These are phyloP conservation scores for Sphyrna mokarran DNA, from an alignment of 2,113 vertebrate species.

Conservation along the genomic window DNA sequence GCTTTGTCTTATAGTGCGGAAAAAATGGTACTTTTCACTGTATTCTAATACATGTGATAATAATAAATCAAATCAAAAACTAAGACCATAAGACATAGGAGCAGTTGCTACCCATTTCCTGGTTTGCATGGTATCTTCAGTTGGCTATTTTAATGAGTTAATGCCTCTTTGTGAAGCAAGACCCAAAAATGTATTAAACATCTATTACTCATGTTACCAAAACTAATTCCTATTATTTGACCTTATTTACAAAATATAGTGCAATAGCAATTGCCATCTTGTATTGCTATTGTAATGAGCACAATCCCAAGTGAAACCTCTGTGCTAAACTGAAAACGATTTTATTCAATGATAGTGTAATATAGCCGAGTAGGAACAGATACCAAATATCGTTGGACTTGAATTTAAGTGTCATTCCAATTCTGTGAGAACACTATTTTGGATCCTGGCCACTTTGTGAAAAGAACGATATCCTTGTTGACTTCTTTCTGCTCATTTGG, in stretches of 20 bases:
- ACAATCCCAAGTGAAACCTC: not conserved
- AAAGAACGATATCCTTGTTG: not conserved
- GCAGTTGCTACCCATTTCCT: too few relatives aligned
- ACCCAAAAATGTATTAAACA: not conserved
- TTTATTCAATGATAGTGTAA: not conserved
- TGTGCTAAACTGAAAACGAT: not conserved
- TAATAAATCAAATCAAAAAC: too few relatives aligned
- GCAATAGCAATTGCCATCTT: not conserved
- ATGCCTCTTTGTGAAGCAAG: not conserved
- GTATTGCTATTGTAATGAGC: not conserved
- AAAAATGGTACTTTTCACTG: too few relatives aligned
- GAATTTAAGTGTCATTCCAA: not conserved
- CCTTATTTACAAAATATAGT: not conserved
- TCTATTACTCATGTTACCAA: not conserved
- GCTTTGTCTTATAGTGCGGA: too few relatives aligned
- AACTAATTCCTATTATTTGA: not conserved
- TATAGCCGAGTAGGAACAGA: not conserved
- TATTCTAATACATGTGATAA: too few relatives aligned
- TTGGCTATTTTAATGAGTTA: not conserved
- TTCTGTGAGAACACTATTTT: not conserved
- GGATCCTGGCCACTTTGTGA: constrained; percentile 4
- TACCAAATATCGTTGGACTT: not conserved
- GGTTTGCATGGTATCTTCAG: not conserved
- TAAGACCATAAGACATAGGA: too few relatives aligned
- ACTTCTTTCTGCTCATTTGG: not conserved